Percentiles rank a stretch among this genome's conserved stretches.
phyloP scores from a whole-genome alignment of 2,113 vertebrate species.

The Burhinus oedicnemus region DNA sequence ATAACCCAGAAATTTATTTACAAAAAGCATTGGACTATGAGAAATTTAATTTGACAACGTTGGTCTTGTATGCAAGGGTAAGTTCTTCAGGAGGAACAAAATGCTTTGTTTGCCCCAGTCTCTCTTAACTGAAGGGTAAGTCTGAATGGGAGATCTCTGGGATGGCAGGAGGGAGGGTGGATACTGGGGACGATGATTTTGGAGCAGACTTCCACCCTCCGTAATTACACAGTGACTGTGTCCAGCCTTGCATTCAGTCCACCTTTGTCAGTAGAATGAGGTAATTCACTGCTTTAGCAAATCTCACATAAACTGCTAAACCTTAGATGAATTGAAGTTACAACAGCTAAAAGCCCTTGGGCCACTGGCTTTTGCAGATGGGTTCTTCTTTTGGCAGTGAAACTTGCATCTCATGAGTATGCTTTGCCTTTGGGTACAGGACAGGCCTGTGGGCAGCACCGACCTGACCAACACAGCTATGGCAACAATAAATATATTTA shows the following conservation, averaged over 20 bases:
- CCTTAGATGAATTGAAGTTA: background rate
- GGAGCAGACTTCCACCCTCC: background rate
- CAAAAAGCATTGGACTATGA: conserved; percentile 82
- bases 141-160: background rate
- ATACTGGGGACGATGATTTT: background rate
- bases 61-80: conserved; percentile 84
- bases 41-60: conserved; percentile 64
- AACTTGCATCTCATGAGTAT: background rate
- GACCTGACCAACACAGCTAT: conserved; percentile 67
- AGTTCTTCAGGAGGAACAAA: background rate
- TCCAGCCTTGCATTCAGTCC: background rate
- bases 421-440: conserved; percentile 63
- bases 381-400: background rate
- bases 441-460: conserved; percentile 27
- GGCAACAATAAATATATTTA: conserved; percentile 73
- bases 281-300: background rate
- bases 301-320: background rate
- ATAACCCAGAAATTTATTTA: conserved; percentile 80
- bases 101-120: background rate
- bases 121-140: background rate
- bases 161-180: background rate
- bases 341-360: background rate
- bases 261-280: background rate
- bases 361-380: background rate
- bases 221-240: too few relatives aligned